phyloP scores from a whole-genome alignment of 2,888 invertebrate genomes.

The Argynnis bischoffii region DNA sequence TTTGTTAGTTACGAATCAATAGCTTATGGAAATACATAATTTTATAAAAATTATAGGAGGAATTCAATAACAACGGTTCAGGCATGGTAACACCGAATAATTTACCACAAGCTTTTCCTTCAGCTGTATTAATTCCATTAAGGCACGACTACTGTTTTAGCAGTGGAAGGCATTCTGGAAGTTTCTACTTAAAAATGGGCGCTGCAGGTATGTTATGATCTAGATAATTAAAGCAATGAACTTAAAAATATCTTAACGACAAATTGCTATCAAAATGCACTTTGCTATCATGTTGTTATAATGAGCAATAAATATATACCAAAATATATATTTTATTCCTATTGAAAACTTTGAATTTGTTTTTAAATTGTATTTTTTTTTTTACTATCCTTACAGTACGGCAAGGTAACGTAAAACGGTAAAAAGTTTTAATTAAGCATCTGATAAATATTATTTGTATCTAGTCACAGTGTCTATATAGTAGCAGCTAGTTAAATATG shows the following conservation, averaged over 20 bases:
- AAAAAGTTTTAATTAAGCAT: no score
- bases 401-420: no score
- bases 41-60: constrained; percentile 39
- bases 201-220: constrained; percentile 82
- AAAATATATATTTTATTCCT: no score
- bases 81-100: constrained; percentile 55
- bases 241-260: not conserved
- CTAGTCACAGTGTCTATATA: no score
- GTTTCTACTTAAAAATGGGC: constrained; percentile 88
- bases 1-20: not conserved
- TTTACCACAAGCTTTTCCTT: constrained; percentile 51
- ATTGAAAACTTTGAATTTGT: no score
- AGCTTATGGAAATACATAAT: not conserved
- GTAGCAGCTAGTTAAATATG: no score
- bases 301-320: no score
- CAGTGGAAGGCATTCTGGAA: constrained; percentile 86
- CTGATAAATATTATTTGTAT: no score
- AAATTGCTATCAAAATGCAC: no score
- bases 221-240: constrained; percentile 1
- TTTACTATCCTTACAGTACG: no score
- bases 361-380: no score
- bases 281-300: no score
- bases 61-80: constrained; percentile 38
- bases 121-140: constrained; percentile 69
- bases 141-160: constrained; percentile 85